A percentile compares a stretch with the other conserved stretches of the same genome.
phyloP scores from a whole-genome alignment of 2,888 invertebrate genomes.

The Trisateles emortualis region DNA sequence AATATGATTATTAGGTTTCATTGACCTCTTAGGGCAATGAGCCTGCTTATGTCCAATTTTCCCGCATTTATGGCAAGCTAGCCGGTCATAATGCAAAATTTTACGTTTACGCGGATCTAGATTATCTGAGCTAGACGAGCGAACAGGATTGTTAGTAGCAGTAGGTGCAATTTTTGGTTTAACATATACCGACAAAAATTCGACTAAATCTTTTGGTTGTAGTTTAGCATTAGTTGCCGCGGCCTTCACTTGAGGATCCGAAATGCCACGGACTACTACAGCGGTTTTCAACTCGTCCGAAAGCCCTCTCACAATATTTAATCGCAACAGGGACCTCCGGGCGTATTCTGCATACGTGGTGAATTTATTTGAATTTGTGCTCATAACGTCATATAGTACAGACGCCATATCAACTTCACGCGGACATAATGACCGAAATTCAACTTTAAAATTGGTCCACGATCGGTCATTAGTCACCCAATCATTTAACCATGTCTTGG shows the following conservation, averaged over 20 bases:
- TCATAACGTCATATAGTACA: conserved; percentile 30
- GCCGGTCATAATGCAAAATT: neutral
- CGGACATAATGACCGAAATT: conserved; percentile 35
- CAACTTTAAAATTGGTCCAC: conserved; percentile 35
- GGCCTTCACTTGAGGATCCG: conserved; percentile 7
- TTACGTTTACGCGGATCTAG: neutral
- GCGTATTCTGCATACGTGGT: conserved; percentile 38
- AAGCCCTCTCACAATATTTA: conserved; percentile 29
- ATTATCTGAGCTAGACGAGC: neutral
- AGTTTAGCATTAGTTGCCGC: conserved; percentile 13
- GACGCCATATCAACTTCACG: conserved; percentile 19
- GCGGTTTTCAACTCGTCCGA: conserved; percentile 36
- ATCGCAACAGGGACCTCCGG: conserved; percentile 21
- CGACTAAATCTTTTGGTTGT: neutral
- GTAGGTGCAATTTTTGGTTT: conserved; percentile 2
- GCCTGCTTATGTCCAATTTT: neutral
- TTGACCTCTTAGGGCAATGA: neutral
- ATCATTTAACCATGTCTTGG: conserved; percentile 5
- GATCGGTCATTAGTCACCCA: conserved; percentile 31
- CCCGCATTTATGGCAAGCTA: neutral
- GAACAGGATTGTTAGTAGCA: no score
- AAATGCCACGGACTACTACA: conserved; percentile 11
- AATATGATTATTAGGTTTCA: no score
- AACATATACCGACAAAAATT: conserved; percentile 11
- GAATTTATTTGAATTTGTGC: conserved; percentile 24